These are phyloP conservation scores for Hemaris fuciformis DNA, from an alignment of 2,888 invertebrate species.

Conservation along the genomic window DNA sequence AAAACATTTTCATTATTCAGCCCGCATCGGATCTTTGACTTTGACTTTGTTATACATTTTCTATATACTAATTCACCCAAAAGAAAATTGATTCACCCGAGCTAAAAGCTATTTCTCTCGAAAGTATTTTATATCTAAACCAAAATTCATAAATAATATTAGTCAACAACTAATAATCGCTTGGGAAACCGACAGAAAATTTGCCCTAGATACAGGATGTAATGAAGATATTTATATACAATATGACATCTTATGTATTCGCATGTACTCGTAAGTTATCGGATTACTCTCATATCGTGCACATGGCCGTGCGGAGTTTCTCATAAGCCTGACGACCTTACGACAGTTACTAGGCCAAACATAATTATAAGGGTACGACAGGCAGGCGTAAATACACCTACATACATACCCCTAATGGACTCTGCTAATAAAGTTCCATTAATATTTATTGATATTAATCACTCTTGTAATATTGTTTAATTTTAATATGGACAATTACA, in stretches of 20 bases:
- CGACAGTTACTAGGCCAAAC: constrained; percentile 10
- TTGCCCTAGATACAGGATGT: not conserved
- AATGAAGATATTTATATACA: constrained; percentile 5
- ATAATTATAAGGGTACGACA: constrained; percentile 15
- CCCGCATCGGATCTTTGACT: not conserved
- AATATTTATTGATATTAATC: not conserved
- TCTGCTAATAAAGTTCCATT: too few relatives aligned
- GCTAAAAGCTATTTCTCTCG: too few relatives aligned
- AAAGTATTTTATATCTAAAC: too few relatives aligned
- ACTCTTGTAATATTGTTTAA: not conserved
- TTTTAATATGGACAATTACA: not conserved
- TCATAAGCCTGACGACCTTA: constrained; percentile 9
- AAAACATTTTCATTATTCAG: not conserved
- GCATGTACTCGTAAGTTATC: not conserved
- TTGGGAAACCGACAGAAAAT: too few relatives aligned
- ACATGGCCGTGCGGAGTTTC: constrained; percentile 6
- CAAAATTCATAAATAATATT: too few relatives aligned
- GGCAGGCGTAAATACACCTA: not conserved
- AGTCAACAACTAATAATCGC: too few relatives aligned
- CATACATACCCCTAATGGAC: constrained; percentile 1
- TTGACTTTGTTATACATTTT: too few relatives aligned
- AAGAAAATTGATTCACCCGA: too few relatives aligned
- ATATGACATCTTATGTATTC: not conserved
- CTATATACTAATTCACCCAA: too few relatives aligned
- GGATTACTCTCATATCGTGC: constrained; percentile 10